Evolutionary conservation across 2,888 invertebrate genomes (phyloP).

Genomic region (Arge pagana): DNA sequence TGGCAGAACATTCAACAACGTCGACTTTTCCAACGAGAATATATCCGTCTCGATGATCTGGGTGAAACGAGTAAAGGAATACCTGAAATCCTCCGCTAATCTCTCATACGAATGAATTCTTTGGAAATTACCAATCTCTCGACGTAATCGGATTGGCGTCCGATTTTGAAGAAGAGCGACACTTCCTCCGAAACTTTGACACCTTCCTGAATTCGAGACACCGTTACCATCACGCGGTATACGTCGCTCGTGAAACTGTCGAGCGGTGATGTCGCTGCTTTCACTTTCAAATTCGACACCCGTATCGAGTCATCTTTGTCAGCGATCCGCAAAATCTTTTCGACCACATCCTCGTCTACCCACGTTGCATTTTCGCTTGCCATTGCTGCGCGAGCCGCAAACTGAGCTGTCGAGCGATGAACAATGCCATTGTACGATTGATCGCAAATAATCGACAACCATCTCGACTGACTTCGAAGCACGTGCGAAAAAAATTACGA

Average conservation of each 20-base stretch:
- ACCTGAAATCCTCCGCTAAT: neutral
- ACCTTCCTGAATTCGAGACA: slow-evolving; percentile 26
- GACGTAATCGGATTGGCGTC: slow-evolving; percentile 40
- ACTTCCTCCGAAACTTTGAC: slow-evolving; percentile 37
- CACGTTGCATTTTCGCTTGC: slow-evolving; percentile 2
- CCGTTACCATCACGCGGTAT: slow-evolving; percentile 41
- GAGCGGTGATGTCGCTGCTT: slow-evolving; percentile 34
- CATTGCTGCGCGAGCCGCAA: too few species aligned
- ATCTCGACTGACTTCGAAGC: neutral
- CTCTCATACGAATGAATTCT: neutral
- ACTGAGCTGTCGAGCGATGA: too few species aligned
- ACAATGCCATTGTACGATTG: neutral
- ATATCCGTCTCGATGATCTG: slow-evolving; percentile 41
- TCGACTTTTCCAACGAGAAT: slow-evolving; percentile 45
- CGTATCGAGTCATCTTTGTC: slow-evolving; percentile 9
- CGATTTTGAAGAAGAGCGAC: slow-evolving; percentile 48
- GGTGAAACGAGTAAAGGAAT: neutral
- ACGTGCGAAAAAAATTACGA: neutral
- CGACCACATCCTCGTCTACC: slow-evolving; percentile 5
- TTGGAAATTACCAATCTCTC: slow-evolving; percentile 2
- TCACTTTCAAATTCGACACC: neutral
- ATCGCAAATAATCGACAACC: neutral
- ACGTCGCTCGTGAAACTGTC: slow-evolving; percentile 55
- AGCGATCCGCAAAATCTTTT: slow-evolving; percentile 10
- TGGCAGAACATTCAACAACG: slow-evolving; percentile 46